A percentile compares a stretch with the other conserved stretches of the same genome.
phyloP scores from a whole-genome alignment of 2,797 vertebrate genomes.

The Phyllotis vaccarum region DNA sequence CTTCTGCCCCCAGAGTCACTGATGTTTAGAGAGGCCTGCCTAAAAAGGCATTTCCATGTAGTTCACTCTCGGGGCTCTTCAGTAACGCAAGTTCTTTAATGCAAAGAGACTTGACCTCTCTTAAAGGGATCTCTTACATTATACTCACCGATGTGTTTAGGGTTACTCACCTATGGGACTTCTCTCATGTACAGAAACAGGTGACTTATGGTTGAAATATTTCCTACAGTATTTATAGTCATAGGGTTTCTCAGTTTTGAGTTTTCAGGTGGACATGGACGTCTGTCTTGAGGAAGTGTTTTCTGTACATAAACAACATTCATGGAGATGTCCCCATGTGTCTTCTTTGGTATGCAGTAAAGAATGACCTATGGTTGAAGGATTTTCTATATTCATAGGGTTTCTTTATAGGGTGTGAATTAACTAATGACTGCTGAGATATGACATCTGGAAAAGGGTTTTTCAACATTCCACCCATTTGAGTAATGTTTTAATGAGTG shows the following conservation, averaged over 20 bases:
- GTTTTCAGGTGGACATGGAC: background rate
- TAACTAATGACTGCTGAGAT: background rate
- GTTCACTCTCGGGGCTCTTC: background rate
- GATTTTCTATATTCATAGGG: background rate
- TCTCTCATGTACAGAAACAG: background rate
- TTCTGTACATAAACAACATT: constrained; percentile 19
- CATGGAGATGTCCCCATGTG: background rate
- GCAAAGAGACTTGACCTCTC: background rate
- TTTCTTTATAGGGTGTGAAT: background rate
- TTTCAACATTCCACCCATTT: background rate
- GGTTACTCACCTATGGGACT: constrained; percentile 10
- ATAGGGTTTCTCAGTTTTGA: background rate
- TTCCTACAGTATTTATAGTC: background rate
- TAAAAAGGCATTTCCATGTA: background rate
- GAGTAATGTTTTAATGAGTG: background rate
- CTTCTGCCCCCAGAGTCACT: background rate
- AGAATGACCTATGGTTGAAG: constrained; percentile 4
- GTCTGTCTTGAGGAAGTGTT: background rate
- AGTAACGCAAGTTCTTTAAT: background rate
- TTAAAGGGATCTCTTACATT: background rate
- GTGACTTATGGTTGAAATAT: background rate
- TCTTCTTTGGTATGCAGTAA: constrained; percentile 17
- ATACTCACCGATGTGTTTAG: background rate
- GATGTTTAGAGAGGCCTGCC: background rate
- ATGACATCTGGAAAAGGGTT: background rate